Evolutionary conservation across 1,140 invertebrate species (phyloP).

Genomic region (Meloidogyne exigua): DNA sequence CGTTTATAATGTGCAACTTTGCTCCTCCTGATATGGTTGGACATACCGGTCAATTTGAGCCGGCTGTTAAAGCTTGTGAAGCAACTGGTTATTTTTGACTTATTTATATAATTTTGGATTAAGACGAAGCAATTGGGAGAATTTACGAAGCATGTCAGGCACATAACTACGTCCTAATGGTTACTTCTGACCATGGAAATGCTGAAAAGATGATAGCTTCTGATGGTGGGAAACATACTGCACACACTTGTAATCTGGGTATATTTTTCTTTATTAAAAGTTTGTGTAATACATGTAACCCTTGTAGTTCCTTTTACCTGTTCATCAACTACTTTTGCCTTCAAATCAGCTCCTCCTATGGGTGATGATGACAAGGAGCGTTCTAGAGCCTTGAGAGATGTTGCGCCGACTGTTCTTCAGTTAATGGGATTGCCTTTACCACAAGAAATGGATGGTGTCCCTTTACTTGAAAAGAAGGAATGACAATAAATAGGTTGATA

Average conservation of each 20-base stretch:
- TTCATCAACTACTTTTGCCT: constrained; percentile 51
- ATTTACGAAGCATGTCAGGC: constrained; percentile 65
- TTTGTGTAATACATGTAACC: background rate
- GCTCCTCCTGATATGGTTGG: constrained; percentile 68
- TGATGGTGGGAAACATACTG: constrained; percentile 66
- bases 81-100: constrained; percentile 62
- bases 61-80: constrained; percentile 66
- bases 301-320: constrained; percentile 62
- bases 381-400: constrained; percentile 65
- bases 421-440: constrained; percentile 64
- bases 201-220: constrained; percentile 66
- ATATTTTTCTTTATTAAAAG: constrained; percentile 36
- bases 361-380: constrained; percentile 39
- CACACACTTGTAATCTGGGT: constrained; percentile 66
- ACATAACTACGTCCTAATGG: constrained; percentile 64
- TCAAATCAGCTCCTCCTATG: constrained; percentile 41
- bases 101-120: constrained; percentile 22
- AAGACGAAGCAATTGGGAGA: constrained; percentile 61
- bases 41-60: constrained; percentile 67
- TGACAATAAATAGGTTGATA: background rate
- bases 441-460: constrained; percentile 65
- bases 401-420: constrained; percentile 64
- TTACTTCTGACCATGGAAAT: constrained; percentile 67
- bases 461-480: constrained; percentile 51
- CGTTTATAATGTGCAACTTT: constrained; percentile 68